A percentile compares a stretch with the other conserved stretches of the same genome.
Conservation (phyloP, 2,888 invertebrate species). For the Drosophila mulleri region DNA sequence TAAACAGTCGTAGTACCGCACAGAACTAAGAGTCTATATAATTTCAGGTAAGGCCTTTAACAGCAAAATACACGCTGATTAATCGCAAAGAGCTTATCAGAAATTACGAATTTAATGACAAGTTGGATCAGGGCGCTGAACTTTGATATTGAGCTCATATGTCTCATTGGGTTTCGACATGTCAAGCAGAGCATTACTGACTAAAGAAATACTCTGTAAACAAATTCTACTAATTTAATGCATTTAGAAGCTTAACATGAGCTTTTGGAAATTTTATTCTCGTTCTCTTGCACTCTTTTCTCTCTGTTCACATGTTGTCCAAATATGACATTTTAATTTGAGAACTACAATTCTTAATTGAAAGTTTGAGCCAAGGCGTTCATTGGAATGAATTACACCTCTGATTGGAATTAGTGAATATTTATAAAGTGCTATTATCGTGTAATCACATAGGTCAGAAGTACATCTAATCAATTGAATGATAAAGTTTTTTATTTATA, state of each 20-base stretch:
- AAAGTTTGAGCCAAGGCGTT: neutral
- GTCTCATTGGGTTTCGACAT: constrained; percentile 8
- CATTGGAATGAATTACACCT: neutral
- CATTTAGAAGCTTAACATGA: neutral
- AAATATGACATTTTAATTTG: neutral
- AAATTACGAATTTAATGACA: constrained; percentile 12
- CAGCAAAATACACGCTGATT: neutral
- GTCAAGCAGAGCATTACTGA: neutral
- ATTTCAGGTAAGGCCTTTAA: constrained; percentile 10
- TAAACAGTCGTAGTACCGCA: neutral
- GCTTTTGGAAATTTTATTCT: neutral
- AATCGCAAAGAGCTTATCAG: constrained; percentile 35
- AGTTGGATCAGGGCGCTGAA: constrained; percentile 49
- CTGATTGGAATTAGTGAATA: neutral
- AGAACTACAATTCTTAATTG: neutral
- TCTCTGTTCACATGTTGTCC: neutral
- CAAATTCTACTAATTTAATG: neutral
- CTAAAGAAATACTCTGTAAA: neutral
- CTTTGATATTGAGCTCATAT: constrained; percentile 49
- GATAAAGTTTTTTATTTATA: neutral
- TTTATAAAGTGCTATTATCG: neutral
- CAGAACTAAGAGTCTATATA: constrained; percentile 21
- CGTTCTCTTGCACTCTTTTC: neutral
- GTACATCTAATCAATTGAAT: neutral
- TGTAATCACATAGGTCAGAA: neutral